Conservation (phyloP, 2,797 vertebrate genomes). For the Hydrophis major region DNA sequence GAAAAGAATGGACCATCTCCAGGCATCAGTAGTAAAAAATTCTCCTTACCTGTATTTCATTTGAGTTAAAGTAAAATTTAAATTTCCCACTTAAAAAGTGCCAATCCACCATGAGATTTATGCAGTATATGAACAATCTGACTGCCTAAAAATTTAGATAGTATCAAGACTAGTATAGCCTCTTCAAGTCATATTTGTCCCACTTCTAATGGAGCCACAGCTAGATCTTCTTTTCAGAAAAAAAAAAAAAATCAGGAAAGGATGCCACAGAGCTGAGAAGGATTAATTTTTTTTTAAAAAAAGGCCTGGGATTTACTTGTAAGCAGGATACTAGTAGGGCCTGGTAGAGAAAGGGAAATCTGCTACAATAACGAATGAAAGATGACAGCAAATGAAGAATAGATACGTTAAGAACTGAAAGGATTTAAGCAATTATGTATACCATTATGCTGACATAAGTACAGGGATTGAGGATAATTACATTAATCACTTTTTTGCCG, state of each 20-base stretch:
- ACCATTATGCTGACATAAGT: not conserved
- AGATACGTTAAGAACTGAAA: not conserved
- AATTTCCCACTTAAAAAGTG: not conserved
- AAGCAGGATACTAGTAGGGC: not conserved
- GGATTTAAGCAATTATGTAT: not conserved
- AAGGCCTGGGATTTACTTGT: not conserved
- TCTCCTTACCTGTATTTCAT: slow-evolving; percentile 1
- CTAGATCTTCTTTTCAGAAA: not conserved
- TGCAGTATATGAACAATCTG: not conserved
- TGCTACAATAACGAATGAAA: not conserved
- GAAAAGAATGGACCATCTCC: not conserved
- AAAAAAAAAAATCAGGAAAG: not conserved
- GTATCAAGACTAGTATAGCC: not conserved
- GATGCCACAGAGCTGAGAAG: not conserved
- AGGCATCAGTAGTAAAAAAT: not conserved
- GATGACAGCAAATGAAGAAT: not conserved
- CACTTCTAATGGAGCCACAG: not conserved
- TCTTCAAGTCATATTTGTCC: not conserved
- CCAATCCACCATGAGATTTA: slow-evolving; percentile 4
- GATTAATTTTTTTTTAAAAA: not conserved
- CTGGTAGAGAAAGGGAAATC: not conserved
- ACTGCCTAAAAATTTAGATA: not conserved
- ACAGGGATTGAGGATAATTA: not conserved
- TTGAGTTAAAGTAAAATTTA: not conserved
- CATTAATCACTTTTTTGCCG: slow-evolving; percentile 6